phyloP scores from a whole-genome alignment of 2,888 invertebrate species.

The Leistus spinibarbis region DNA sequence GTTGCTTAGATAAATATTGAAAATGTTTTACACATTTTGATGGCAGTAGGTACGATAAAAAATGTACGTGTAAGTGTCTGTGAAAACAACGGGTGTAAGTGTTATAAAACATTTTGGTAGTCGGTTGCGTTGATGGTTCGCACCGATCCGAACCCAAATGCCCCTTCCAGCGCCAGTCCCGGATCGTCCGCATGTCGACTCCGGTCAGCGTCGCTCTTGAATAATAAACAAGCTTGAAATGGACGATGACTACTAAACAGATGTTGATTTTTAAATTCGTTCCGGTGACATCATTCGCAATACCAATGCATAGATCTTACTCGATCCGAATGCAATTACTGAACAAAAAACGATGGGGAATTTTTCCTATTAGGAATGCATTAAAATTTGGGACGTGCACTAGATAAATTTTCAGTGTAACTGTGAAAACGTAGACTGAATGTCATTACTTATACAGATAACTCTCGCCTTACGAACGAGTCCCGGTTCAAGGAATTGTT shows the following conservation, averaged over 20 bases:
- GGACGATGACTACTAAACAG: constrained; percentile 37
- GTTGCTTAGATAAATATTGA: neutral
- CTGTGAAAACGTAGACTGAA: no score
- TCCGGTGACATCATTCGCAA: neutral
- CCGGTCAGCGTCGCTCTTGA: constrained; percentile 25
- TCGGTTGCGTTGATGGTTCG: neutral
- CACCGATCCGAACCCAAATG: neutral
- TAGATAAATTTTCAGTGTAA: no score
- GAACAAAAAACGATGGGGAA: neutral
- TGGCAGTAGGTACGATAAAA: neutral
- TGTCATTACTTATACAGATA: no score
- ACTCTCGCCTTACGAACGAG: no score
- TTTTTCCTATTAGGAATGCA: neutral
- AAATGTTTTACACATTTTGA: neutral
- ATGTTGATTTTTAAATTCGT: constrained; percentile 34
- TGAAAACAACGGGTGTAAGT: neutral
- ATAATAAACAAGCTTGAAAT: constrained; percentile 36
- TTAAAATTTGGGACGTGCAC: no score
- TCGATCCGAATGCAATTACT: neutral
- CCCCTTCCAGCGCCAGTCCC: neutral
- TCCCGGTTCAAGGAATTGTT: no score
- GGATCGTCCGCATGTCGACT: neutral
- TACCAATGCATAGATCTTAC: neutral
- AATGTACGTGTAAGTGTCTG: neutral
- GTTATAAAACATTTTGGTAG: neutral